Evolutionary conservation across 2,113 vertebrate genomes (phyloP).

Genomic region (Ophthalmolycus amberensis): DNA sequence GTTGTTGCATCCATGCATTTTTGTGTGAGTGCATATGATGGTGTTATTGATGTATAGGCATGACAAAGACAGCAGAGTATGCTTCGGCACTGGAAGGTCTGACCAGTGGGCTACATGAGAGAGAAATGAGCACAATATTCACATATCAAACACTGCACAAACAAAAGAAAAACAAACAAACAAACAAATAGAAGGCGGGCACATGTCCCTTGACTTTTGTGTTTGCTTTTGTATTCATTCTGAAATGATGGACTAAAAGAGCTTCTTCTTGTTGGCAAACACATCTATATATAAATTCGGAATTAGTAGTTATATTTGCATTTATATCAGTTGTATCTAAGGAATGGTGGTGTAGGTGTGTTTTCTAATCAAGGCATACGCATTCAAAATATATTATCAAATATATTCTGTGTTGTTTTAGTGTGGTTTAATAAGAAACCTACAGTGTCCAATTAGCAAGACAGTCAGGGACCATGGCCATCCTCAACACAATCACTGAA

Average conservation of each 20-base stretch:
- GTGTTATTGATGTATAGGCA: conserved; percentile 19
- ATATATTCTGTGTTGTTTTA: conserved; percentile 9
- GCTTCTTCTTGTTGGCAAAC: not conserved
- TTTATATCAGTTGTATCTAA: conserved; percentile 6
- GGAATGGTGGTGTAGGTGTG: not conserved
- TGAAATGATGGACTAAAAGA: conserved; percentile 1
- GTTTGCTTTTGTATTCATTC: conserved; percentile 9
- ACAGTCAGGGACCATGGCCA: conserved; percentile 73
- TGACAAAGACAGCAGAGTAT: conserved; percentile 66
- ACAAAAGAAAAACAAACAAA: conserved; percentile 59
- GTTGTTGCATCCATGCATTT: not conserved
- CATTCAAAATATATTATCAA: not conserved
- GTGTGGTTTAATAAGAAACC: conserved; percentile 30
- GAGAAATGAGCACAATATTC: conserved; percentile 79
- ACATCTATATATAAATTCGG: conserved; percentile 3
- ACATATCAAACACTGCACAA: conserved; percentile 77
- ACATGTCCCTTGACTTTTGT: conserved; percentile 63
- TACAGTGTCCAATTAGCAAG: conserved; percentile 42
- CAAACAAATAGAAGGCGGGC: conserved; percentile 45
- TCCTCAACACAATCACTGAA: conserved; percentile 67
- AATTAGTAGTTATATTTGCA: not conserved
- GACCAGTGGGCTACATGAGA: conserved; percentile 75
- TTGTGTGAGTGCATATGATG: not conserved
- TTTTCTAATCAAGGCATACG: conserved; percentile 4
- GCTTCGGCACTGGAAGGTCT: conserved; percentile 61